These are phyloP conservation scores for Heliconius cydno DNA, from an alignment of 2,888 invertebrate genomes.

Conservation along the genomic window DNA sequence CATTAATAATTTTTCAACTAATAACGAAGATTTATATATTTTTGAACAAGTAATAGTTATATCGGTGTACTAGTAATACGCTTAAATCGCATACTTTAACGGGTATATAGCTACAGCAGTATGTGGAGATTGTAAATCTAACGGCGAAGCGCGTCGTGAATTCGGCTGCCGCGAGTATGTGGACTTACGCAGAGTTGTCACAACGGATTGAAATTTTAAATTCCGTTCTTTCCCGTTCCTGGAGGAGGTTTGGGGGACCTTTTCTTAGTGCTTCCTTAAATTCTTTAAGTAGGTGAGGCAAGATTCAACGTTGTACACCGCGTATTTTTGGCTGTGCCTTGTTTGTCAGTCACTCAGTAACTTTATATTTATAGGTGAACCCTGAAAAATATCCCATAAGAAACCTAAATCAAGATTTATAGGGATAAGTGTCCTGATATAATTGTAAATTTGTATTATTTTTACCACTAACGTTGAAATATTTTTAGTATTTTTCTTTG, in stretches of 20 bases:
- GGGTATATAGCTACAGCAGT: constrained; percentile 19
- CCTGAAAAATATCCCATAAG: background rate
- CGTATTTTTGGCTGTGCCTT: background rate
- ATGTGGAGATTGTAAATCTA: constrained; percentile 63
- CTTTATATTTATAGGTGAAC: background rate
- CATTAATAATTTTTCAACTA: too few species aligned
- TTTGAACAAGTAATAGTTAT: background rate
- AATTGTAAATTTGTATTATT: background rate
- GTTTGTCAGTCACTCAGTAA: background rate
- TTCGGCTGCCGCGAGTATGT: constrained; percentile 56
- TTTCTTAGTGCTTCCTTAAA: background rate
- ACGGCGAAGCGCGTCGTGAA: constrained; percentile 66
- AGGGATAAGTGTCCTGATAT: background rate
- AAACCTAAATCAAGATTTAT: background rate
- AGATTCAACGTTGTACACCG: background rate
- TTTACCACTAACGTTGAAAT: background rate
- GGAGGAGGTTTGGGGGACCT: background rate
- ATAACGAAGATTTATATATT: too few species aligned
- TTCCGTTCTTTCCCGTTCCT: background rate
- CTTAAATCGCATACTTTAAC: constrained; percentile 6
- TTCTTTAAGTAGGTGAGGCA: background rate
- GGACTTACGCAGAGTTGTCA: constrained; percentile 50
- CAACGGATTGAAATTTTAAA: background rate
- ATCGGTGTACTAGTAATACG: constrained; percentile 12
- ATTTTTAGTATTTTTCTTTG: background rate